These are phyloP conservation scores for Cephus pulcher DNA, from an alignment of 2,888 invertebrate genomes.

Conservation along the genomic window DNA sequence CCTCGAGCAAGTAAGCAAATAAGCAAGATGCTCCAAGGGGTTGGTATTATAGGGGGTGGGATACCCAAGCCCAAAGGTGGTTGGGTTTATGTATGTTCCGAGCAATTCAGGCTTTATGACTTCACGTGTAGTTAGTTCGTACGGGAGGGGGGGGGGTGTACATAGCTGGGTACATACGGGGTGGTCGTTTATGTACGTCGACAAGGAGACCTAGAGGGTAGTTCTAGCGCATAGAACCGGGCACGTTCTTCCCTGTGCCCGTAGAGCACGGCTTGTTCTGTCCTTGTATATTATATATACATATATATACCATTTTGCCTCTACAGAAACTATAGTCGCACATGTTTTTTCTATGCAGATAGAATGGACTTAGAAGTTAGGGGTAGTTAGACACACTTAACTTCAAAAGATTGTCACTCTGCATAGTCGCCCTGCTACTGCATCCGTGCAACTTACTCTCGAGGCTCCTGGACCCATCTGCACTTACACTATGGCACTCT, in stretches of 20 bases:
- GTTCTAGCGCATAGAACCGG: neutral
- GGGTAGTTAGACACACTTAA: slow-evolving; percentile 23
- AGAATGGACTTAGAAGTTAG: slow-evolving; percentile 13
- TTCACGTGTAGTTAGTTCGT: neutral
- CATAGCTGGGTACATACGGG: neutral
- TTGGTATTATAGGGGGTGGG: neutral
- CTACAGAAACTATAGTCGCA: neutral
- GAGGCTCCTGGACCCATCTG: neutral
- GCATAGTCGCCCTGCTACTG: slow-evolving; percentile 24
- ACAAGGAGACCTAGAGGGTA: neutral
- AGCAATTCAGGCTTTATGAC: slow-evolving; percentile 22
- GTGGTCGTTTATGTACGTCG: neutral
- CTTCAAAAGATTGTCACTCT: slow-evolving; percentile 23
- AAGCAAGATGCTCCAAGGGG: neutral
- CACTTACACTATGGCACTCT: neutral
- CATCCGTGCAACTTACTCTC: neutral
- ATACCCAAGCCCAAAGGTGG: neutral
- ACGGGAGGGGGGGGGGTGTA: neutral
- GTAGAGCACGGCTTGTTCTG: neutral
- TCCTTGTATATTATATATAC: neutral
- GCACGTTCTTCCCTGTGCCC: neutral
- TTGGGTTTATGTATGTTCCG: slow-evolving; percentile 18
- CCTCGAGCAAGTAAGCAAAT: neutral
- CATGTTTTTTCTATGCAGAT: slow-evolving; percentile 21
- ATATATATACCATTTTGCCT: neutral